phyloP scores from a whole-genome alignment of 2,113 vertebrate species.

The Oncorhynchus masou region DNA sequence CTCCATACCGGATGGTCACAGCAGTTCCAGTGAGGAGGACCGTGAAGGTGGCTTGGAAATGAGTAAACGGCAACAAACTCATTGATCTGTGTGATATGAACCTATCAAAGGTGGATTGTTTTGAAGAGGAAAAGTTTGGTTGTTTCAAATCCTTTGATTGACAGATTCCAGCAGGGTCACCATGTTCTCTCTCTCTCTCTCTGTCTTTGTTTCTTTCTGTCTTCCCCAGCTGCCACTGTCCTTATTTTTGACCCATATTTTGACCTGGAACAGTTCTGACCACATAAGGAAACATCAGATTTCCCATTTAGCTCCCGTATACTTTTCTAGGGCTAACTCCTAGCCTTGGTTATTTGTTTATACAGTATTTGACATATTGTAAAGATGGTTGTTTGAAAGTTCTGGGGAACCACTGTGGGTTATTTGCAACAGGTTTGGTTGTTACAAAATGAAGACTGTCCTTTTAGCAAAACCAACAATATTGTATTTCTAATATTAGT shows the following conservation, averaged over 20 bases:
- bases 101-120: constrained; percentile 48
- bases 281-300: not conserved
- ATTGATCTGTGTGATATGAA: constrained; percentile 31
- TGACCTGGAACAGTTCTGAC: constrained; percentile 42
- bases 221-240: constrained; percentile 42
- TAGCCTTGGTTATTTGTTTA: too few species aligned
- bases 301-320: too few species aligned
- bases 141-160: constrained; percentile 27
- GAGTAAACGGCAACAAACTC: not conserved
- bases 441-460: too few species aligned
- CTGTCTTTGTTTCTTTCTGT: not conserved
- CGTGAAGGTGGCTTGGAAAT: not conserved
- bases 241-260: constrained; percentile 58
- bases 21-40: not conserved
- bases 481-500: too few species aligned
- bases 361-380: too few species aligned
- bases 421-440: too few species aligned
- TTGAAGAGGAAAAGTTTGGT: constrained; percentile 40
- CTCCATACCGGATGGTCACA: not conserved
- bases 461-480: too few species aligned
- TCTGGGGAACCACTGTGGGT: too few species aligned
- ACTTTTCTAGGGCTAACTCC: too few species aligned
- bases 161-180: not conserved
- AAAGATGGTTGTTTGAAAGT: too few species aligned
- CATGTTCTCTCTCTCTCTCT: not conserved